A percentile compares a stretch with the other conserved stretches of the same genome.
phyloP scores from a whole-genome alignment of 2,888 invertebrate genomes.

The Cataglyphis albicans region DNA sequence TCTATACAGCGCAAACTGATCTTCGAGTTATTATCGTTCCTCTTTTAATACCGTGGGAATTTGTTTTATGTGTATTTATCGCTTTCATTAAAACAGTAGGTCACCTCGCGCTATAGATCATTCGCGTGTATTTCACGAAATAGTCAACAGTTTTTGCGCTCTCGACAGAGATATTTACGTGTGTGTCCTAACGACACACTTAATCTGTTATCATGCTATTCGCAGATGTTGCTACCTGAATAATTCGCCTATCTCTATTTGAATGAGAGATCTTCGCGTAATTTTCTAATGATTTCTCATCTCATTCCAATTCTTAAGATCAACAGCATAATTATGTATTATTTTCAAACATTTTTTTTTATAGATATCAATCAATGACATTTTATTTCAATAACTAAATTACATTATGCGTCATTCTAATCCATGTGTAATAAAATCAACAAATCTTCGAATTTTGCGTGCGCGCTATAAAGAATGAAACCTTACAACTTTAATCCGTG shows the following conservation, averaged over 20 bases:
- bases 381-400: not conserved
- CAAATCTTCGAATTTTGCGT: constrained; percentile 13
- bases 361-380: not conserved
- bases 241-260: not conserved
- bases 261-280: not conserved
- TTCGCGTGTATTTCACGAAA: constrained; percentile 11
- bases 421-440: not conserved
- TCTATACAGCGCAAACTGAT: constrained; percentile 17
- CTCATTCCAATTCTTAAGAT: constrained; percentile 14
- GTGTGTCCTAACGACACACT: constrained; percentile 27
- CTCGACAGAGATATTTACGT: constrained; percentile 35
- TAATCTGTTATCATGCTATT: constrained; percentile 46
- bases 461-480: constrained; percentile 11
- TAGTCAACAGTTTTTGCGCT: constrained; percentile 15
- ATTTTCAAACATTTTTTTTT: not conserved
- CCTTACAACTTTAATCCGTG: constrained; percentile 44
- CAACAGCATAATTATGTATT: not conserved
- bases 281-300: not conserved
- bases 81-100: constrained; percentile 74
- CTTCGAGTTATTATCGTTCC: constrained; percentile 43
- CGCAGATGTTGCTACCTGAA: not conserved
- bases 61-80: constrained; percentile 75
- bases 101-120: constrained; percentile 32
- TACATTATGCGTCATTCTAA: not conserved
- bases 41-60: constrained; percentile 66